Evolutionary conservation across 2,888 invertebrate species (phyloP).

Genomic region (Lordiphosa fenestrarum): DNA sequence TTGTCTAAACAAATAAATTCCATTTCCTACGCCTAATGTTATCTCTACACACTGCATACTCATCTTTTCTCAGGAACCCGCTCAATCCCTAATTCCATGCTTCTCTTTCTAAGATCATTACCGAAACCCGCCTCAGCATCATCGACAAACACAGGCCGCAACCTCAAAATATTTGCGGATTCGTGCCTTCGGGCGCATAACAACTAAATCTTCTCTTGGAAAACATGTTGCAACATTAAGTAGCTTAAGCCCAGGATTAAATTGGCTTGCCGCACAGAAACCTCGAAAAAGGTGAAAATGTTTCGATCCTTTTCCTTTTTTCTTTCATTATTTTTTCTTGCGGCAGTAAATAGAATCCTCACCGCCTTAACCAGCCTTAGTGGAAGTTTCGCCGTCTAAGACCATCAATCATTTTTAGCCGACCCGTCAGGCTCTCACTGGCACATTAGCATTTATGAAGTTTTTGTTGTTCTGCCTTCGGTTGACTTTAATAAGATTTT

Average conservation of each 20-base stretch:
- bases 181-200: constrained; percentile 24
- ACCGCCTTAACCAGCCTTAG: constrained; percentile 12
- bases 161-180: constrained; percentile 53
- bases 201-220: constrained; percentile 37
- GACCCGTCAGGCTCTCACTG: constrained; percentile 41
- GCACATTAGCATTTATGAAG: constrained; percentile 71
- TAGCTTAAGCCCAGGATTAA: constrained; percentile 61
- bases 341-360: constrained; percentile 54
- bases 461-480: constrained; percentile 42
- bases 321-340: constrained; percentile 33
- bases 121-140: constrained; percentile 25
- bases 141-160: constrained; percentile 36
- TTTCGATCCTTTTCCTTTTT: constrained; percentile 51
- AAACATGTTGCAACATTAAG: constrained; percentile 62
- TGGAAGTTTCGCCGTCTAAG: constrained; percentile 21
- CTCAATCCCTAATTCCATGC: constrained; percentile 1
- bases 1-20: too few relatives aligned
- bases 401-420: constrained; percentile 68
- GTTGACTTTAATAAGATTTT: constrained; percentile 72
- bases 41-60: not conserved
- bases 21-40: too few relatives aligned
- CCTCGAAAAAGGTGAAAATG: constrained; percentile 36
- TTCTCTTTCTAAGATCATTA: constrained; percentile 43
- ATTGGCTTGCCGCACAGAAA: constrained; percentile 41
- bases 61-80: constrained; percentile 30